Conservation (phyloP, 2,888 invertebrate species). For the Molanna angustata region DNA sequence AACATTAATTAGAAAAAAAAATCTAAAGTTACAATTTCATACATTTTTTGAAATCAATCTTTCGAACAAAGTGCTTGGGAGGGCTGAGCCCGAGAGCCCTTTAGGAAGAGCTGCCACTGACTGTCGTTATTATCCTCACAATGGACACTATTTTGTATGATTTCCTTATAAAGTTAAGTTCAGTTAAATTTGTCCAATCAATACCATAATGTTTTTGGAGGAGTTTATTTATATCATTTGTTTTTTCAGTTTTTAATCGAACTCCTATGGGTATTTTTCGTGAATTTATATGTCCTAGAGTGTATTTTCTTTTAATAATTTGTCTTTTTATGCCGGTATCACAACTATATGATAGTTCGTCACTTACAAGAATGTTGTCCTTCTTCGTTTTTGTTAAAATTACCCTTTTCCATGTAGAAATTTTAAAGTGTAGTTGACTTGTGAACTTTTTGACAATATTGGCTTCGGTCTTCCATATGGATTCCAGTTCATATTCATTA, state of each 20-base stretch:
- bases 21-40: too few relatives aligned
- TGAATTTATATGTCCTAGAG: background rate
- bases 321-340: background rate
- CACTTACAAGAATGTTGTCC: background rate
- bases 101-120: too few relatives aligned
- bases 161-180: too few relatives aligned
- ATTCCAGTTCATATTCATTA: slow-evolving; percentile 1
- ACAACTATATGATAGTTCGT: background rate
- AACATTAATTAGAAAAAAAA: too few relatives aligned
- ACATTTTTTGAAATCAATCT: too few relatives aligned
- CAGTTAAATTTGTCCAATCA: too few relatives aligned
- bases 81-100: too few relatives aligned
- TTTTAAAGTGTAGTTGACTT: slow-evolving; percentile 4
- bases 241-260: slow-evolving; percentile 1
- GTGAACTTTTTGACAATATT: background rate
- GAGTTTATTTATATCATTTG: slow-evolving; percentile 1
- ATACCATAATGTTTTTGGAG: background rate
- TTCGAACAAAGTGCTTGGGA: too few relatives aligned
- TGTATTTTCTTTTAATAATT: slow-evolving; percentile 4
- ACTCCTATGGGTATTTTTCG: background rate
- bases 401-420: background rate
- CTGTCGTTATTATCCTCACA: too few relatives aligned
- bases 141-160: too few relatives aligned
- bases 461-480: slow-evolving; percentile 2
- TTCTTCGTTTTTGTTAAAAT: background rate